Evolutionary conservation across 2,888 invertebrate genomes (phyloP).

Genomic region (Pyrrhia umbra): DNA sequence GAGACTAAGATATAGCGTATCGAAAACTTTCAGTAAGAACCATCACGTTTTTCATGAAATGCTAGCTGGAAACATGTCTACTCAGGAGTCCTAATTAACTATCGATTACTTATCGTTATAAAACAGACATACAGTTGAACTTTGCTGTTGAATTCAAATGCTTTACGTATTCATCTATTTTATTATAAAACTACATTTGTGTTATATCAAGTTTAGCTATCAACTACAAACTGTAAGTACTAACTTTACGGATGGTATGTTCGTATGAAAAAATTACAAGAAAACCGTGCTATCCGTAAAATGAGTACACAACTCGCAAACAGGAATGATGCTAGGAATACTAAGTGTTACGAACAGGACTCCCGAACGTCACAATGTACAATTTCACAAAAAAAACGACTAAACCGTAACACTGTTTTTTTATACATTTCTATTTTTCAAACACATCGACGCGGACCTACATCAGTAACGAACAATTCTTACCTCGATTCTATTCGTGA

Average conservation of each 20-base stretch:
- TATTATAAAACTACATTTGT: conserved; percentile 32
- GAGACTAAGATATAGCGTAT: conserved; percentile 4
- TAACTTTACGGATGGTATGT: conserved; percentile 13
- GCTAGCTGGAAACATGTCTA: conserved; percentile 52
- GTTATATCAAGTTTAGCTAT: conserved; percentile 14
- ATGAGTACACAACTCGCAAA: neutral
- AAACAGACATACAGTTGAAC: conserved; percentile 21
- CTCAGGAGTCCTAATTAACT: conserved; percentile 46
- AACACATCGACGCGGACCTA: neutral
- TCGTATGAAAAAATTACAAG: neutral
- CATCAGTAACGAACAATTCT: conserved; percentile 23
- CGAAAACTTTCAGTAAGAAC: conserved; percentile 27
- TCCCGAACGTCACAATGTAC: conserved; percentile 31
- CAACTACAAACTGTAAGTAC: neutral
- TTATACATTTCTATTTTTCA: conserved; percentile 36
- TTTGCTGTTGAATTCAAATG: conserved; percentile 31
- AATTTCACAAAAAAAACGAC: conserved; percentile 42
- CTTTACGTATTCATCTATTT: conserved; percentile 26
- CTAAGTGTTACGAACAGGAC: conserved; percentile 37
- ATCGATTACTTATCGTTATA: conserved; percentile 18
- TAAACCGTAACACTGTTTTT: conserved; percentile 16
- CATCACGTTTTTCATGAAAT: conserved; percentile 52
- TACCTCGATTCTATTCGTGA: conserved; percentile 32
- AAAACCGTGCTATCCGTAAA: conserved; percentile 19
- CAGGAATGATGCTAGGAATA: conserved; percentile 13